Base-by-base conservation (phyloP, 2,888 invertebrate species). In the Hyles lineata region DNA sequence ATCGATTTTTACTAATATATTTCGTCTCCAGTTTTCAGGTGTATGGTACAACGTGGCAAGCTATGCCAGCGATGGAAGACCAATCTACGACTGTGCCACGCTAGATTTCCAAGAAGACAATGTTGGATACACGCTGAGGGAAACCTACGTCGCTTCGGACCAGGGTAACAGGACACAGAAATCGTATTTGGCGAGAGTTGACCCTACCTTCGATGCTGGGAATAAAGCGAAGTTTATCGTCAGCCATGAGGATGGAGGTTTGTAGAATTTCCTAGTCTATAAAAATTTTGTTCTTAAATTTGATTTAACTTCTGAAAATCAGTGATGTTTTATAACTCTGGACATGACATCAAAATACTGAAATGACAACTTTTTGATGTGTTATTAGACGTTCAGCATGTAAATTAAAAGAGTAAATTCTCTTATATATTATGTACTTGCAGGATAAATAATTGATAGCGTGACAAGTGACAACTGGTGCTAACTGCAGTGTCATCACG, bases 41-140 rank as follows among this genome's bases (percentile, higher is more conserved):
- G 76, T 88, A 23, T 94, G 94, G 94, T 92, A 92, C 82, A 92
- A 90, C 72, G 88, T 90, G 1, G 93, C 90, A 0, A 92, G 90
- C 74, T 94, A 87, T 59, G 92, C 93, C 0, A 94, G 94, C 70
- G 94, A 94, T 76, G 87, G 88, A 0, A 85, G 92, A 0, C 76
- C 81, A 3, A 91, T 91, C 73, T 90, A 92, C 75, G 92, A 94
- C 77, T 94, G 94, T 29, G 87, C 93, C 0, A 90, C 86, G 5
- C 75, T 94, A 15, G 90, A 93, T 21, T 92, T 94, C 74, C 90
- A 92, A 75, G 94, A 94, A 78, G 94, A 94, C 72, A 92, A 94
- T 78, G 77, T 94, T 7, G 94, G 94, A 0, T 94, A 89, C 72
- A 93, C 90, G 8, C 76, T 93, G 55, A 87, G 89, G 23, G 94